Conservation (phyloP, 2,888 invertebrate species). For the Caenorhabditis sp. region DNA sequence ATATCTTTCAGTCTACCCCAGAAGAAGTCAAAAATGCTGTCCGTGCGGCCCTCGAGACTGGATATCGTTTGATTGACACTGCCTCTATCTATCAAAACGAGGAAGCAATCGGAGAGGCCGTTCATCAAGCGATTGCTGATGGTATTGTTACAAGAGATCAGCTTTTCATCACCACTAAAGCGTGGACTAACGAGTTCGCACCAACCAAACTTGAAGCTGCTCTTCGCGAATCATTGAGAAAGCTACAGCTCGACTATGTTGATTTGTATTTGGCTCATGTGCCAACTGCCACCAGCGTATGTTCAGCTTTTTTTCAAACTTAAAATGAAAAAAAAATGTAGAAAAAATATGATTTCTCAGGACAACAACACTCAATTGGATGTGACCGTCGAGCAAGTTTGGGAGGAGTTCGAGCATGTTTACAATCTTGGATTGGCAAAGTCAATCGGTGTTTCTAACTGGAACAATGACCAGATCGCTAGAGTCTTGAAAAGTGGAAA, state of each 20-base stretch:
- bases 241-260: conserved; percentile 81
- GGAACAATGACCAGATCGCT: conserved; percentile 80
- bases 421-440: conserved; percentile 79
- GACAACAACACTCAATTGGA: not conserved
- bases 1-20: conserved; percentile 63
- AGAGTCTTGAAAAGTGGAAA: conserved; percentile 73
- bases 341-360: not conserved
- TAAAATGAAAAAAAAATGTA: too few species aligned
- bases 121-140: conserved; percentile 79
- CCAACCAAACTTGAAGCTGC: conserved; percentile 38
- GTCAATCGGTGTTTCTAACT: conserved; percentile 86
- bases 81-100: conserved; percentile 84
- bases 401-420: conserved; percentile 71
- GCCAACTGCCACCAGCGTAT: conserved; percentile 76
- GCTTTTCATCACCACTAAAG: conserved; percentile 84
- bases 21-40: conserved; percentile 79
- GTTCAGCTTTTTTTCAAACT: too few species aligned
- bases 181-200: conserved; percentile 35
- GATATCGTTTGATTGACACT: conserved; percentile 85
- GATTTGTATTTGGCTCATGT: conserved; percentile 85
- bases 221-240: conserved; percentile 73
- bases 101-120: conserved; percentile 79
- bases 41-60: conserved; percentile 79
- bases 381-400: conserved; percentile 56
- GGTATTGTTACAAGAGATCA: conserved; percentile 81